Evolutionary conservation across 2,888 invertebrate genomes (phyloP).

Genomic region (Plusia festucae): DNA sequence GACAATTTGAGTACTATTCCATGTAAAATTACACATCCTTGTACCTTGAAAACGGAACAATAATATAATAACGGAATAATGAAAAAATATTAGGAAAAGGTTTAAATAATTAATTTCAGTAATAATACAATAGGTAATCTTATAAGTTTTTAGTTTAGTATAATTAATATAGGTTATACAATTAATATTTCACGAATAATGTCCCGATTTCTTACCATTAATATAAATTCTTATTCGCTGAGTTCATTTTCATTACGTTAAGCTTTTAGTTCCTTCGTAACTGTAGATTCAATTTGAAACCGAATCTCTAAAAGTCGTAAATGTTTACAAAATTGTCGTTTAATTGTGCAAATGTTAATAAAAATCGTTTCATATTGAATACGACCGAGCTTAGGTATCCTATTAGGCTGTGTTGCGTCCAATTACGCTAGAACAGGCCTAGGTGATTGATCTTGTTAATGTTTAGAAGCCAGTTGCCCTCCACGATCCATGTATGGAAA

Average conservation of each 20-base stretch:
- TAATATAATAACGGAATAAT: too few relatives aligned
- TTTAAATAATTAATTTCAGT: too few relatives aligned
- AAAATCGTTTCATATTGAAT: constrained; percentile 7
- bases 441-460: constrained; percentile 50
- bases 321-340: background rate
- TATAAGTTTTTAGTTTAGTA: too few relatives aligned
- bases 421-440: constrained; percentile 32
- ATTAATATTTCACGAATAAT: background rate
- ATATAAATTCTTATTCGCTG: background rate
- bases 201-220: background rate
- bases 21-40: too few relatives aligned
- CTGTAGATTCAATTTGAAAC: background rate
- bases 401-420: constrained; percentile 25
- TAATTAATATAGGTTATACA: too few relatives aligned
- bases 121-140: too few relatives aligned
- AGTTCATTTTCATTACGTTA: constrained; percentile 1
- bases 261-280: constrained; percentile 1
- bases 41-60: too few relatives aligned
- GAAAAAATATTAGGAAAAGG: too few relatives aligned
- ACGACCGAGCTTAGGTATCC: constrained; percentile 8
- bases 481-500: constrained; percentile 24
- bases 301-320: background rate
- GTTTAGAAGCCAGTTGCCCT: constrained; percentile 28
- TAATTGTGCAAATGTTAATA: background rate
- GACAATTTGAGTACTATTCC: background rate